Conservation (phyloP, 2,113 vertebrate species). For the human (Homo sapiens) region DNA sequence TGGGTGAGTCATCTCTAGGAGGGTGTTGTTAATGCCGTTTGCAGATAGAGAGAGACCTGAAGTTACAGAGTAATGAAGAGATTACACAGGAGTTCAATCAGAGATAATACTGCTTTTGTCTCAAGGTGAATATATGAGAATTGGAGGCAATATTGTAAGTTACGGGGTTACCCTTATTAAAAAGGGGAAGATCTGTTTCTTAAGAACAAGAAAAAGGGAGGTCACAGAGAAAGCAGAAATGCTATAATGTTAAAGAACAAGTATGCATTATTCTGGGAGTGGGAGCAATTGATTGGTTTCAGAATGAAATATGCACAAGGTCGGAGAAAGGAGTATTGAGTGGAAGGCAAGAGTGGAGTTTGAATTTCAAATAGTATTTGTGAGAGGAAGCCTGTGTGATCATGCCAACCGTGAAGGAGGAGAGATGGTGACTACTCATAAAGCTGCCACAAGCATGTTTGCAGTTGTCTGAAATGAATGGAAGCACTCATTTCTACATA, state of each 20-base stretch:
- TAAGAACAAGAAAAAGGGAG: not conserved
- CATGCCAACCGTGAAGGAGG: not conserved
- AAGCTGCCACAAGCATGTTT: not conserved
- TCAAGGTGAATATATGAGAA: not conserved
- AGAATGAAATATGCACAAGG: not conserved
- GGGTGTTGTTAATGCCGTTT: not conserved
- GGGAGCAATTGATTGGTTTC: not conserved
- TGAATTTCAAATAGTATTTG: not conserved
- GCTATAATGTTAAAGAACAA: not conserved
- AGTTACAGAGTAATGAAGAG: not conserved
- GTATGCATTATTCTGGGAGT: not conserved
- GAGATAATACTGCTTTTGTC: not conserved
- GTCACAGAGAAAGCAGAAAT: not conserved
- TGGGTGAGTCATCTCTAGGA: no score
- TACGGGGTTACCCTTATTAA: not conserved
- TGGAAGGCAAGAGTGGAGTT: not conserved
- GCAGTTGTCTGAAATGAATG: not conserved
- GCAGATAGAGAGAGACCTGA: no score
- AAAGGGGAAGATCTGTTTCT: not conserved
- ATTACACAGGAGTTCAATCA: not conserved
- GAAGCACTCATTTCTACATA: not conserved
- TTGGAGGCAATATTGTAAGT: not conserved
- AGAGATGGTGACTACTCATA: not conserved
- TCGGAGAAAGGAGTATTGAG: not conserved
- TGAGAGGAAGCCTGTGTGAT: not conserved